Evolutionary conservation across 2,797 vertebrate genomes (phyloP).

Genomic region (Moxostoma hubbsi): DNA sequence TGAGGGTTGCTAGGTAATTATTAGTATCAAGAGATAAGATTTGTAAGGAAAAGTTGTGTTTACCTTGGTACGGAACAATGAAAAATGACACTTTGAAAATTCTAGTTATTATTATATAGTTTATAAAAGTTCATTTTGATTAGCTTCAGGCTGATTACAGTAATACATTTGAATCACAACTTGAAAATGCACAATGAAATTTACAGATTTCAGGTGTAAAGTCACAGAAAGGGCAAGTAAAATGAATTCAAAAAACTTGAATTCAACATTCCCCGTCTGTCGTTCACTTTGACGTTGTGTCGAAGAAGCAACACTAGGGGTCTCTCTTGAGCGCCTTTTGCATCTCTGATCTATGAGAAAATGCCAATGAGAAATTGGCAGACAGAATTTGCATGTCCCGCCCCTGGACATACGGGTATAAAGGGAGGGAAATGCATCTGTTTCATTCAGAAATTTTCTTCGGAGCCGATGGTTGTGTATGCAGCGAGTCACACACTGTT

Average conservation of each 20-base stretch:
- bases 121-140: slow-evolving; percentile 34
- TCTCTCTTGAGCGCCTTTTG: no score
- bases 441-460: no score
- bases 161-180: not conserved
- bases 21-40: slow-evolving; percentile 59
- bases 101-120: slow-evolving; percentile 3
- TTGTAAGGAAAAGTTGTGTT: slow-evolving; percentile 57
- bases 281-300: no score
- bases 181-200: not conserved
- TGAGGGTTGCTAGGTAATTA: slow-evolving; percentile 72
- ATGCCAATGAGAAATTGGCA: no score
- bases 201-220: not conserved
- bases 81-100: slow-evolving; percentile 16
- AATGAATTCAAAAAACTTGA: not conserved
- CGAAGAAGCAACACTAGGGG: no score
- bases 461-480: no score
- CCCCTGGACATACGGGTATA: no score
- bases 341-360: no score
- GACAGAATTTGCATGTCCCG: no score
- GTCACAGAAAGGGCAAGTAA: not conserved
- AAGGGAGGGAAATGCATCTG: no score
- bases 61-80: slow-evolving; percentile 18
- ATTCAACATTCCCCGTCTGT: no score
- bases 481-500: no score
- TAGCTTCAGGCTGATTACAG: slow-evolving; percentile 16